Percentiles rank a stretch among this genome's conserved stretches.
Evolutionary conservation across 2,888 invertebrate genomes (phyloP).

Genomic region (Thyatira batis): DNA sequence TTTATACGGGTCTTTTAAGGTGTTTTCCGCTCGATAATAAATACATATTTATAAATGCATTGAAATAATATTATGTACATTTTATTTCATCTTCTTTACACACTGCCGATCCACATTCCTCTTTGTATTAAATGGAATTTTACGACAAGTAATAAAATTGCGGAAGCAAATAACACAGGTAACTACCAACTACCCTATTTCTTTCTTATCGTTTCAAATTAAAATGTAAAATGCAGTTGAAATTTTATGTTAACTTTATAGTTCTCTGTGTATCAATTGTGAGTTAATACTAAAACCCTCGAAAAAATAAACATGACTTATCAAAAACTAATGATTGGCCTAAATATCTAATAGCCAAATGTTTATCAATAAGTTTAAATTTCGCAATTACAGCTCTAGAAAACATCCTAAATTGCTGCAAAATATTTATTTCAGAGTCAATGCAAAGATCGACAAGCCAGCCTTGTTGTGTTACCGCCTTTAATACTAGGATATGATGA

Average conservation of each 20-base stretch:
- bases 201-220: not conserved
- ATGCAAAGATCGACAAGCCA: conserved; percentile 48
- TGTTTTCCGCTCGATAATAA: too few species aligned
- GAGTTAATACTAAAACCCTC: not conserved
- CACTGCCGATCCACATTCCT: too few species aligned
- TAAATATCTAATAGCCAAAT: too few species aligned
- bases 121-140: conserved; percentile 8
- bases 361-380: not conserved
- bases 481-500: conserved; percentile 66
- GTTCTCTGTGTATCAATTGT: not conserved
- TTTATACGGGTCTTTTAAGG: too few species aligned
- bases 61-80: too few species aligned
- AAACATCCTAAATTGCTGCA: too few species aligned
- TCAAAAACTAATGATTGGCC: too few species aligned
- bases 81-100: too few species aligned
- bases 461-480: conserved; percentile 62
- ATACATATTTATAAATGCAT: too few species aligned
- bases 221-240: conserved; percentile 14
- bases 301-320: too few species aligned
- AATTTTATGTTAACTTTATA: conserved; percentile 9
- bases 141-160: not conserved
- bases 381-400: not conserved
- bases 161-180: not conserved
- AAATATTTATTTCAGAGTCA: conserved; percentile 32
- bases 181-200: too few species aligned